phyloP scores from a whole-genome alignment of 1,140 invertebrate genomes.

The Zophobas atratus region DNA sequence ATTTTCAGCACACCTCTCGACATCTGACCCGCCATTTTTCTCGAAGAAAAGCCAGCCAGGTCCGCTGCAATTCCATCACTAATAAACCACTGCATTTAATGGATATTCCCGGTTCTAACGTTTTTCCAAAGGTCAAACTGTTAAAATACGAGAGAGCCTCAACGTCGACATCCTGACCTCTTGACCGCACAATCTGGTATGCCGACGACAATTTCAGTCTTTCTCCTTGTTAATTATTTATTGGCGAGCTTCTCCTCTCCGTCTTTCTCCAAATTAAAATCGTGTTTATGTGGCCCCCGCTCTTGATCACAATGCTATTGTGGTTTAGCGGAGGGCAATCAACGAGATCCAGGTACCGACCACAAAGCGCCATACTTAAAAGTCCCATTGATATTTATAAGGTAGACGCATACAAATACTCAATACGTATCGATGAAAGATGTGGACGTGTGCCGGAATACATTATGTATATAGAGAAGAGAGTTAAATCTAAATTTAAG shows the following conservation, averaged over 20 bases:
- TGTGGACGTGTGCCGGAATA: conserved; percentile 51
- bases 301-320: conserved; percentile 41
- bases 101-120: conserved; percentile 28
- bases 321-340: conserved; percentile 46
- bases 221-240: conserved; percentile 34
- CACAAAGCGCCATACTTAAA: conserved; percentile 50
- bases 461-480: conserved; percentile 47
- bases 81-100: conserved; percentile 31
- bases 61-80: background rate
- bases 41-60: no score
- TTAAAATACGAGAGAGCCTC: conserved; percentile 26
- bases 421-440: conserved; percentile 54
- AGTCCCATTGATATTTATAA: conserved; percentile 52
- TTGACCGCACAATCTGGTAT: conserved; percentile 38
- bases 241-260: conserved; percentile 13
- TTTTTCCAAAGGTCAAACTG: conserved; percentile 30
- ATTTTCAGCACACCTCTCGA: no score
- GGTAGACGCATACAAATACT: conserved; percentile 52
- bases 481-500: conserved; percentile 50
- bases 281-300: conserved; percentile 5
- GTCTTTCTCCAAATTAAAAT: background rate
- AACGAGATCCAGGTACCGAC: conserved; percentile 46
- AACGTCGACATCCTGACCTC: conserved; percentile 28
- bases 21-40: no score
- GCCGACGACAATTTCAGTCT: conserved; percentile 28